Base-by-base conservation (phyloP, 2,797 vertebrate species). In the Leucoraja ocellata region DNA sequence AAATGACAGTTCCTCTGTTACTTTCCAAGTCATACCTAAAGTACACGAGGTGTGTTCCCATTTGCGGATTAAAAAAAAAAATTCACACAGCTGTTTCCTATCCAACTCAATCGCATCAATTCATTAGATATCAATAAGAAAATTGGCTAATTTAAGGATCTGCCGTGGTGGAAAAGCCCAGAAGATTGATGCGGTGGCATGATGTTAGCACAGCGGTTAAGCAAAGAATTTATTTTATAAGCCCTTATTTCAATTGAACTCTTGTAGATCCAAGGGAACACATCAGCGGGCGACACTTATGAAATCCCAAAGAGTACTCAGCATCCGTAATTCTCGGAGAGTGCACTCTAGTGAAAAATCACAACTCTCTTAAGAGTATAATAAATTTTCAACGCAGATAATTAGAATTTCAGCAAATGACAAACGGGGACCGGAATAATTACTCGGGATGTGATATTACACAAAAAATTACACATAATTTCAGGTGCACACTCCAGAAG, bases 301-400 rank as follows among this genome's bases (percentile, higher is more conserved):
- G 25, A 71, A 71, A 74, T 74, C 32, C 71, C 90, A 91, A 74
- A 91, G 90, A 91, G 90, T 74, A 36, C 90, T 91, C 90, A 91
- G 71, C 90, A 71, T 91, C 68, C 68, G 68, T 74, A 91, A 73
- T 91, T 91, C 68, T 73, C 90, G 3, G 23, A 54, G 71, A 91
- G 90, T 74, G 71, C 90, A 91, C 90, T 91, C 90, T 74, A 91
- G 90, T 74, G 90, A 91, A 91, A 91, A 91, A 91, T 91, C 90
- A 74, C 90, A 91, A 91, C 90, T 91, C 90, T 91, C 90, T 91
- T 91, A 91, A 91, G 90, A 91, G 90, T 73, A 91, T 68, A 91
- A 74, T 91, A 91, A 71, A 91, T 54, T 91, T 91, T 73, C 90
- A 91, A 91, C 90, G 8, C 90, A 16, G 65, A 74, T 71, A 91